Conservation (phyloP, 2,113 vertebrate genomes). For the Caranx melampygus region DNA sequence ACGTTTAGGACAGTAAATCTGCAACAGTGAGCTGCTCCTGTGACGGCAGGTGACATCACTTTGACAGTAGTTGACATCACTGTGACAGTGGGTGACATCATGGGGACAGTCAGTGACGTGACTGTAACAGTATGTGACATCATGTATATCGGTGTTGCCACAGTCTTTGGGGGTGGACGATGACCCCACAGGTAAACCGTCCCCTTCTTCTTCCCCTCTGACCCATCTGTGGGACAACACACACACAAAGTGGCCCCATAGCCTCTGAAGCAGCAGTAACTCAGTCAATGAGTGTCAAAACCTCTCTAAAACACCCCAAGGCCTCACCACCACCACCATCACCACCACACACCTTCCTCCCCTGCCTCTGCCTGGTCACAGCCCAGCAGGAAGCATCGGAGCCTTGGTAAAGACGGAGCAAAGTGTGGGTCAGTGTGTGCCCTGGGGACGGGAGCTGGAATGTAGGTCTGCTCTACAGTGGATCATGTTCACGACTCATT, state of each 20-base stretch:
- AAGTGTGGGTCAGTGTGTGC: conserved; percentile 66
- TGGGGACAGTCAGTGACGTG: no score
- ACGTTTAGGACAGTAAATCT: no score
- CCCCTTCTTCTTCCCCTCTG: conserved; percentile 51
- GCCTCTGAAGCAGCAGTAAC: conserved; percentile 61
- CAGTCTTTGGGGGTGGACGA: no score
- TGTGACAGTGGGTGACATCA: no score
- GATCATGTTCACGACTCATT: conserved; percentile 14
- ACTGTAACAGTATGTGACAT: no score
- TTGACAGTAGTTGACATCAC: no score
- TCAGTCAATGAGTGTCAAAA: conserved; percentile 62
- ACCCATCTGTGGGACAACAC: background rate
- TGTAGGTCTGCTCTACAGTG: conserved; percentile 50
- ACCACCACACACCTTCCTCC: conserved; percentile 26
- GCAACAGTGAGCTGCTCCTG: no score
- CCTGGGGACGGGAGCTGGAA: conserved; percentile 48
- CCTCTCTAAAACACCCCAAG: conserved; percentile 37
- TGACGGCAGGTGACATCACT: no score
- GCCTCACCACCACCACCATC: conserved; percentile 33
- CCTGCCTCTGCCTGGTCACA: conserved; percentile 8
- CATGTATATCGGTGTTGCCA: no score
- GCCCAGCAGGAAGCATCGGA: conserved; percentile 53
- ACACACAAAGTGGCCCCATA: conserved; percentile 21
- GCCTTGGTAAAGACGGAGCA: conserved; percentile 28
- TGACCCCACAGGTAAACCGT: no score